Percentiles rank a stretch among this genome's conserved stretches.
phyloP scores from a whole-genome alignment of 2,113 vertebrate species.

The Phyllostomus hastatus region DNA sequence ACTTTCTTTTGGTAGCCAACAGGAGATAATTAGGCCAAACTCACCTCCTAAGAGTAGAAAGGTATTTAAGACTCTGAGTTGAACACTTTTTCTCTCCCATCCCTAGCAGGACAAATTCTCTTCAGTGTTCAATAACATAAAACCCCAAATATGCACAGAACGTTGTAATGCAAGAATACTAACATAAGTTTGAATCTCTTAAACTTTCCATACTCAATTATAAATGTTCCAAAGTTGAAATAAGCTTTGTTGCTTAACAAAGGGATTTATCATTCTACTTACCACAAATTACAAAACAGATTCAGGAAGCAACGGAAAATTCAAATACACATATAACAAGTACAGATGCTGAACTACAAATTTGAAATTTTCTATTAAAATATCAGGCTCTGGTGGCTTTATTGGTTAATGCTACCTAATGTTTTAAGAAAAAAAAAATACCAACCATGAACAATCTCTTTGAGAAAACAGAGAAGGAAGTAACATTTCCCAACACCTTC shows the following conservation, averaged over 20 bases:
- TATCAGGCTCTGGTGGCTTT: not conserved
- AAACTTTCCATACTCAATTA: not conserved
- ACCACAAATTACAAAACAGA: not conserved
- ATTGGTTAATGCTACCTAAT: not conserved
- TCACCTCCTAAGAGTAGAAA: not conserved
- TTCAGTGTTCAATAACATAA: not conserved
- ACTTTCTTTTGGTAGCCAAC: no score
- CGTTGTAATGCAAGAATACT: not conserved
- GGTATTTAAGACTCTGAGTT: not conserved
- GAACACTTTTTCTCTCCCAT: not conserved
- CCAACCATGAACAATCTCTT: not conserved
- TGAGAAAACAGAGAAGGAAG: not conserved
- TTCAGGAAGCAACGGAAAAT: not conserved
- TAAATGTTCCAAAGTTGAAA: not conserved
- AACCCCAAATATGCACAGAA: not conserved
- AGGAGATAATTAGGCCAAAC: not conserved
- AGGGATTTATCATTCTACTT: not conserved
- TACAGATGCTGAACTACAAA: not conserved
- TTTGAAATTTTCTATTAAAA: not conserved
- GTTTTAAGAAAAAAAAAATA: not conserved
- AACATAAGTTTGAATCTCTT: not conserved
- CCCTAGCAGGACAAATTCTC: not conserved
- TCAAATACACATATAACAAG: not conserved
- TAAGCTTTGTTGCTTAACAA: not conserved
- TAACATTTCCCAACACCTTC: not conserved